Conservation (phyloP, 2,888 invertebrate genomes). For the Periphyllus acericola region DNA sequence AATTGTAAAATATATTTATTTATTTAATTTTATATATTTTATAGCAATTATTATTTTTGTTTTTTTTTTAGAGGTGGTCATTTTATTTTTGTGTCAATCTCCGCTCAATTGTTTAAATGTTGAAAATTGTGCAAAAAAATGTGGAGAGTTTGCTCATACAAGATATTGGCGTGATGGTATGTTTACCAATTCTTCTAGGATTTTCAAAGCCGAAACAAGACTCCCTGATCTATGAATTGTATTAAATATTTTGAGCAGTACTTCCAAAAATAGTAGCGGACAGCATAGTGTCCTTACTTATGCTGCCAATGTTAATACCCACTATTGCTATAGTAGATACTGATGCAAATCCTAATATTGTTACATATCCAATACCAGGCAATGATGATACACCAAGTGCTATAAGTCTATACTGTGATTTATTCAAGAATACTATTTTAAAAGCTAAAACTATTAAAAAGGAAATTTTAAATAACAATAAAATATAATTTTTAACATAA, state of each 20-base stretch:
- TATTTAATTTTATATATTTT: background rate
- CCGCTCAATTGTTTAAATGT: conserved; percentile 80
- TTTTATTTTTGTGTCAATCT: conserved; percentile 87
- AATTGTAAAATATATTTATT: background rate
- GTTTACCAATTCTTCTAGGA: conserved; percentile 85
- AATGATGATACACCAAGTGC: conserved; percentile 92
- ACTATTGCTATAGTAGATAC: conserved; percentile 90
- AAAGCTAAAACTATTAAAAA: conserved; percentile 83
- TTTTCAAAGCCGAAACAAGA: conserved; percentile 86
- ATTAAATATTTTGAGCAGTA: conserved; percentile 83
- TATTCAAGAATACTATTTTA: conserved; percentile 90
- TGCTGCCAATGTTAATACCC: conserved; percentile 90
- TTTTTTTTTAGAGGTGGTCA: conserved; percentile 75
- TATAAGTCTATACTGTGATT: conserved; percentile 85
- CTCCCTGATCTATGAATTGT: conserved; percentile 95
- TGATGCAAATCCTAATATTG: conserved; percentile 90
- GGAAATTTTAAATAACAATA: conserved; percentile 68
- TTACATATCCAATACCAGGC: conserved; percentile 96
- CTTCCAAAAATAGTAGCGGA: conserved; percentile 72
- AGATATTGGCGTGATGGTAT: conserved; percentile 82
- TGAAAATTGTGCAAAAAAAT: conserved; percentile 87
- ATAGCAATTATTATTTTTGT: background rate
- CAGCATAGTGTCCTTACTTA: conserved; percentile 82
- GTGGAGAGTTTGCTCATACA: conserved; percentile 93
- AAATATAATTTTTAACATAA: background rate